Percentiles rank a stretch among this genome's conserved stretches.
These are phyloP conservation scores for Tineola bisselliella DNA, from an alignment of 2,888 invertebrate species.

Conservation along the genomic window DNA sequence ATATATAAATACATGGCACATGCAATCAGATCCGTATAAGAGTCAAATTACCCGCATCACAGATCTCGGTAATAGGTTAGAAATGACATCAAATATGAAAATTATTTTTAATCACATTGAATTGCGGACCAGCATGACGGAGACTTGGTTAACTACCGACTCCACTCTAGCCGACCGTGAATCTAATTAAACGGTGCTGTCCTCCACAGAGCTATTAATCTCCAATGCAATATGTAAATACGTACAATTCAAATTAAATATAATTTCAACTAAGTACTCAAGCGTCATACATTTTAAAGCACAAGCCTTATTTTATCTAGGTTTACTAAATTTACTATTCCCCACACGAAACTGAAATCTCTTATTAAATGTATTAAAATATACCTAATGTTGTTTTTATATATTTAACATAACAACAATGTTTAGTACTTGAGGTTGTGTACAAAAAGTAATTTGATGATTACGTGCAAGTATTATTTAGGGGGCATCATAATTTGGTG, in stretches of 20 bases:
- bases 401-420: too few relatives aligned
- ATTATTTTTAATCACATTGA: constrained; percentile 64
- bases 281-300: too few relatives aligned
- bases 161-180: constrained; percentile 44
- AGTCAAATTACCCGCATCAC: constrained; percentile 54
- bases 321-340: constrained; percentile 11
- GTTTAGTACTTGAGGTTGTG: constrained; percentile 15
- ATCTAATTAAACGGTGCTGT: constrained; percentile 54
- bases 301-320: neutral
- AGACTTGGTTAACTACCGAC: constrained; percentile 42
- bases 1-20: neutral
- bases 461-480: constrained; percentile 1
- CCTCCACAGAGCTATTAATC: constrained; percentile 11
- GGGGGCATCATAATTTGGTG: constrained; percentile 22
- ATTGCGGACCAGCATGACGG: constrained; percentile 48
- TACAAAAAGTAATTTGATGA: neutral
- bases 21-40: constrained; percentile 20
- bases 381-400: too few relatives aligned
- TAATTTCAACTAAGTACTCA: neutral
- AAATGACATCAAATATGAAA: constrained; percentile 66
- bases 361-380: constrained; percentile 9
- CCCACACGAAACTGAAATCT: constrained; percentile 1
- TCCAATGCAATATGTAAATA: constrained; percentile 6
- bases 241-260: neutral
- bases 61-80: constrained; percentile 39